Conservation (phyloP, 2,888 invertebrate species). For the Parnassius apollo region DNA sequence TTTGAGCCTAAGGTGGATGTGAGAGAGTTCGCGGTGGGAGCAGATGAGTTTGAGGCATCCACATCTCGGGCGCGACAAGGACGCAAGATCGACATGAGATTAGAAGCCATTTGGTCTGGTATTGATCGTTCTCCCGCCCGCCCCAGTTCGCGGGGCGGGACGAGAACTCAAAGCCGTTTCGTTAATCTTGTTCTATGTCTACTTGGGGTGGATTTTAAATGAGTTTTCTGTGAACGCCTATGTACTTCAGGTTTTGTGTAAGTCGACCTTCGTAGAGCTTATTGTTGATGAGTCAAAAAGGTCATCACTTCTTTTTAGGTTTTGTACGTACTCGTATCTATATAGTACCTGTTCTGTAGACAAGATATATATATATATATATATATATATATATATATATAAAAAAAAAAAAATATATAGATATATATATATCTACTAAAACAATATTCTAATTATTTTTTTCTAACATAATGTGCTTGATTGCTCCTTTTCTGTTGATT, state of each 20-base stretch:
- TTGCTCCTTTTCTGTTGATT: no score
- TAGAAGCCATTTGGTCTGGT: slow-evolving; percentile 57
- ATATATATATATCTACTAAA: no score
- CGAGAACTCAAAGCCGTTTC: slow-evolving; percentile 51
- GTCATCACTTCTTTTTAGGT: not conserved
- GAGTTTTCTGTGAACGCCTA: slow-evolving; percentile 29
- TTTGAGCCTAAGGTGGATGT: slow-evolving; percentile 13
- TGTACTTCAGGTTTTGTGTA: slow-evolving; percentile 17
- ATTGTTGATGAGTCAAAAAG: slow-evolving; percentile 6
- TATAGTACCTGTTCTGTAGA: no score
- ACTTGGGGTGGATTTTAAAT: slow-evolving; percentile 49
- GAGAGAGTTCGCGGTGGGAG: slow-evolving; percentile 10
- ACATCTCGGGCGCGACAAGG: slow-evolving; percentile 58
- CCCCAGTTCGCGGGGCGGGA: slow-evolving; percentile 29
- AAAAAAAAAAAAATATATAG: no score
- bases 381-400: no score
- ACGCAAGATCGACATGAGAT: slow-evolving; percentile 67
- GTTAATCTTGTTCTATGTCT: slow-evolving; percentile 68
- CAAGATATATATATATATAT: no score
- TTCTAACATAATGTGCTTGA: no score
- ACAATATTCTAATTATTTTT: no score
- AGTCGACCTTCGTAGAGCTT: slow-evolving; percentile 2
- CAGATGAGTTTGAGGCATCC: slow-evolving; percentile 32
- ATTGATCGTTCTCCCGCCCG: slow-evolving; percentile 41
- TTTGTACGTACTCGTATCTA: no score